These are phyloP conservation scores for Melanocharis versteri DNA, from an alignment of 2,113 vertebrate genomes.

Conservation along the genomic window DNA sequence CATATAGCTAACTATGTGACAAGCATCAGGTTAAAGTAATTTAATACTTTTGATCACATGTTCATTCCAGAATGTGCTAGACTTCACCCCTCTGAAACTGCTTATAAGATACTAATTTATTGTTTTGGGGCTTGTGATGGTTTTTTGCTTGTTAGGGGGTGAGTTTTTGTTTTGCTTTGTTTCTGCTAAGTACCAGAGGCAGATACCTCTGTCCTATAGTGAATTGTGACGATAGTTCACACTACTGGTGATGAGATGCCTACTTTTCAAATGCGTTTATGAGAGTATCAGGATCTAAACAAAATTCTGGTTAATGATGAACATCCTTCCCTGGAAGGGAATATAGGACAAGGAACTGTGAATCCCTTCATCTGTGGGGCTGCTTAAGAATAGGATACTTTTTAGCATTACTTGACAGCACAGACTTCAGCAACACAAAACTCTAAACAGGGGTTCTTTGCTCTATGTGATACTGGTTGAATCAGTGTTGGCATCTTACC, in stretches of 20 bases:
- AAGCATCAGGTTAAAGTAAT: neutral
- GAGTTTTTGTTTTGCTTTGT: neutral
- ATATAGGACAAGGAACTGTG: neutral
- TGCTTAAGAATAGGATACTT: neutral
- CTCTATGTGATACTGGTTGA: neutral
- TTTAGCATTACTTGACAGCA: neutral
- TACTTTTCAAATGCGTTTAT: neutral
- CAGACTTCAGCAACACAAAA: neutral
- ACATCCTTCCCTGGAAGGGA: neutral
- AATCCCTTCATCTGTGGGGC: neutral
- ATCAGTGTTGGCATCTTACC: neutral
- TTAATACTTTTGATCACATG: neutral
- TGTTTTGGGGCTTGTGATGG: fast-evolving
- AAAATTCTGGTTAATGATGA: neutral
- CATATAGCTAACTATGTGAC: neutral
- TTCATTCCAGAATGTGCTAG: neutral
- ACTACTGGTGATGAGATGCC: neutral
- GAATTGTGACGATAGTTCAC: neutral
- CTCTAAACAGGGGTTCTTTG: neutral
- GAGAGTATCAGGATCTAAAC: neutral
- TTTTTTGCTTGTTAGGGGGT: neutral
- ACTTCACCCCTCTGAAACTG: neutral
- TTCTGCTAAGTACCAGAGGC: neutral
- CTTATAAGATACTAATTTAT: neutral
- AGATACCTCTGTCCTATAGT: neutral